Evolutionary conservation across 2,888 invertebrate genomes (phyloP).

Genomic region (Aphodius sticticus): DNA sequence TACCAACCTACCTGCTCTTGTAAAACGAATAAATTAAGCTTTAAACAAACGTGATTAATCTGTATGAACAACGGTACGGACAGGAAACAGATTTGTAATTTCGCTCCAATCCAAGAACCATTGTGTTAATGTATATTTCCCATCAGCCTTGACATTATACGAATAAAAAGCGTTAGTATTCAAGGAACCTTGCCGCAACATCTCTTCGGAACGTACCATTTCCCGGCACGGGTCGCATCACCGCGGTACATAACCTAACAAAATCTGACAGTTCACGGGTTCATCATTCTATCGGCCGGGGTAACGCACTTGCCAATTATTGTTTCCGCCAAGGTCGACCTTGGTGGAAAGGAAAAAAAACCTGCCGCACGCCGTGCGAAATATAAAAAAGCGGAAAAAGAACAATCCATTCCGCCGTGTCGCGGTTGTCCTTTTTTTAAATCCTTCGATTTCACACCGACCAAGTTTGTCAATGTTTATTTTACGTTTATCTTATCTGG

Average conservation of each 20-base stretch:
- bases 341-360: neutral
- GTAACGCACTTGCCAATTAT: slow-evolving; percentile 4
- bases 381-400: slow-evolving; percentile 4
- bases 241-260: neutral
- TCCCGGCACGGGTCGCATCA: neutral
- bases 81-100: neutral
- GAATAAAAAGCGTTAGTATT: neutral
- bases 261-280: neutral
- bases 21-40: neutral
- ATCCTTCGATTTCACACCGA: neutral
- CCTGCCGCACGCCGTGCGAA: neutral
- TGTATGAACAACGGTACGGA: neutral
- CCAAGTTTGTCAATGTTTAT: neutral
- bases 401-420: neutral
- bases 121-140: neutral
- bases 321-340: slow-evolving; percentile 4
- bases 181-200: neutral
- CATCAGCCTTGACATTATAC: neutral
- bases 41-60: neutral
- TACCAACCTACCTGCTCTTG: no score
- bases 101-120: neutral
- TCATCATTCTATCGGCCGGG: neutral
- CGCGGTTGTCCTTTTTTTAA: neutral
- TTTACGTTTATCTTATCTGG: neutral
- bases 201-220: neutral